Conservation (phyloP, 2,888 invertebrate genomes). For the Stramonita haemastoma region DNA sequence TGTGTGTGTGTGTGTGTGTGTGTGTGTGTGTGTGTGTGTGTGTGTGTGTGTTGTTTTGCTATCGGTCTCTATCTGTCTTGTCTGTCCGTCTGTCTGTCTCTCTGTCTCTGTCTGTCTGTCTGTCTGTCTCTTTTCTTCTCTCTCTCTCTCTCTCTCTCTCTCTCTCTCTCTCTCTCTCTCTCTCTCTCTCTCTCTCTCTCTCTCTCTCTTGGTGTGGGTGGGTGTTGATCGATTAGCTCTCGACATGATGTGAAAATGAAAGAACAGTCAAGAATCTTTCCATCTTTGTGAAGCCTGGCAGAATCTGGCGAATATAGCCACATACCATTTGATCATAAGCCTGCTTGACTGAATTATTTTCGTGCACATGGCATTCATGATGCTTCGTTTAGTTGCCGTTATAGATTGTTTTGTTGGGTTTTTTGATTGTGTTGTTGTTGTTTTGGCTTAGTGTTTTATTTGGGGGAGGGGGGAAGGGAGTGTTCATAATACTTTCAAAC, state of each 20-base stretch:
- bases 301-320: no score
- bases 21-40: not conserved
- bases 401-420: not conserved
- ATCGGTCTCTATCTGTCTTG: not conserved
- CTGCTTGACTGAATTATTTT: not conserved
- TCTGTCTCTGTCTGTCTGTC: not conserved
- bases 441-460: not conserved
- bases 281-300: no score
- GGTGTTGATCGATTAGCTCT: not conserved
- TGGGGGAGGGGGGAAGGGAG: no score
- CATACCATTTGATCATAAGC: not conserved
- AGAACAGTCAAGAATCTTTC: no score
- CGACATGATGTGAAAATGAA: no score
- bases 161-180: not conserved
- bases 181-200: not conserved
- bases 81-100: not conserved
- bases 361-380: not conserved
- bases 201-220: not conserved
- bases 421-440: not conserved
- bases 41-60: not conserved
- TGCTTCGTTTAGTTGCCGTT: no score
- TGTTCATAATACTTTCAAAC: no score
- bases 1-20: not conserved
- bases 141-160: not conserved
- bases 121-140: not conserved